These are phyloP conservation scores for Ectemnius lituratus DNA, from an alignment of 2,888 invertebrate species.

Conservation along the genomic window DNA sequence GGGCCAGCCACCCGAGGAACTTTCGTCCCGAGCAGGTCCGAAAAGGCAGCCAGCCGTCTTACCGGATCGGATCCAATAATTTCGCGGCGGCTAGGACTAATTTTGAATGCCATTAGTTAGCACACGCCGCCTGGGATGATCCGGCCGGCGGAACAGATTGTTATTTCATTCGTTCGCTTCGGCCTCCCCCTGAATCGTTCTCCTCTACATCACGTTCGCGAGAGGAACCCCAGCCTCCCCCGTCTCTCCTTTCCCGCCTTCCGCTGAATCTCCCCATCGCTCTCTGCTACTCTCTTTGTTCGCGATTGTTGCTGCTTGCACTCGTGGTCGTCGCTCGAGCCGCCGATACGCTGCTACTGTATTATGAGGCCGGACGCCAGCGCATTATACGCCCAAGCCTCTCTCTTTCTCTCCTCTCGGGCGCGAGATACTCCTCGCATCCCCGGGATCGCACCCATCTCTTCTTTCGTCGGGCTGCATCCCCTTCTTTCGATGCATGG, in stretches of 20 bases:
- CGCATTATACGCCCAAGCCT: conserved; percentile 40
- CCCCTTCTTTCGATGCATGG: conserved; percentile 53
- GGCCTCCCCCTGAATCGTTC: conserved; percentile 1
- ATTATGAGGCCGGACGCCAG: conserved; percentile 51
- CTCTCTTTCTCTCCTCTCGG: neutral
- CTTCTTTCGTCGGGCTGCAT: conserved; percentile 20
- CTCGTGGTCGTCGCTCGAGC: conserved; percentile 25
- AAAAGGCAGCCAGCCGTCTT: conserved; percentile 14
- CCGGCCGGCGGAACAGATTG: conserved; percentile 60
- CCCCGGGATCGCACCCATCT: conserved; percentile 16
- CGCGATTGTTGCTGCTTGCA: conserved; percentile 52
- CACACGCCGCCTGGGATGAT: conserved; percentile 70
- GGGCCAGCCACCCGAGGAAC: conserved; percentile 53
- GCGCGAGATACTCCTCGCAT: neutral
- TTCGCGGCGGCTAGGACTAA: conserved; percentile 74
- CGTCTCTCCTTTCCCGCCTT: neutral
- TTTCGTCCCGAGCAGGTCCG: conserved; percentile 55
- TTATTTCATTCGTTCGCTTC: conserved; percentile 66
- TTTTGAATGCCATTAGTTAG: conserved; percentile 78
- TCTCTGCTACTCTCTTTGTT: conserved; percentile 34
- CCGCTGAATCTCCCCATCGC: neutral
- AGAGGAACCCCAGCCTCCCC: no score
- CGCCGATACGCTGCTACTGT: conserved; percentile 49
- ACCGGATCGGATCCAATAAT: conserved; percentile 68
- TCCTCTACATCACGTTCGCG: conserved; percentile 21